These are phyloP conservation scores for Brachypodius melanocephalos DNA, from an alignment of 2,113 vertebrate species.

Conservation along the genomic window DNA sequence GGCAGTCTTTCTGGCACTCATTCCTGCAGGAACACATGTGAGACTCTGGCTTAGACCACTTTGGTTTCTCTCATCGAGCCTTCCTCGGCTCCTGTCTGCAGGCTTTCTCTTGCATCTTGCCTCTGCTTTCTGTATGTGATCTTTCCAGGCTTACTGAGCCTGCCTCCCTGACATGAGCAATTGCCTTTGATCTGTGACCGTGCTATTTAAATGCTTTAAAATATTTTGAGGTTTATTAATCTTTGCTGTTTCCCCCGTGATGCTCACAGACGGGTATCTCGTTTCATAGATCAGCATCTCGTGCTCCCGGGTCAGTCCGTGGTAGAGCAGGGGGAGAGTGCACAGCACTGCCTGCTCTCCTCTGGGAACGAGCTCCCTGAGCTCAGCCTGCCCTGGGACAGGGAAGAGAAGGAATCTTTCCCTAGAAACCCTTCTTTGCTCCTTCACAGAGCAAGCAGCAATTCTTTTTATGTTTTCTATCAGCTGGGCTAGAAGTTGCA, in stretches of 20 bases:
- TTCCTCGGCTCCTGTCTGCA: background rate
- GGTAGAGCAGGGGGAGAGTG: background rate
- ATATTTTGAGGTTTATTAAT: conserved; percentile 32
- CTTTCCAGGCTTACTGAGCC: background rate
- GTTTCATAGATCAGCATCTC: background rate
- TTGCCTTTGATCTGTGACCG: conserved; percentile 15
- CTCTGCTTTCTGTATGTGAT: conserved; percentile 12
- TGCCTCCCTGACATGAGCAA: background rate
- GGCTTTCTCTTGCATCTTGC: conserved; percentile 7
- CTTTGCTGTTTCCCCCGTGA: background rate
- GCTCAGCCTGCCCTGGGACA: accelerated
- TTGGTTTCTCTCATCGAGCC: background rate
- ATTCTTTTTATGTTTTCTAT: background rate
- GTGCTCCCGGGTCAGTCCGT: accelerated
- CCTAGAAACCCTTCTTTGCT: background rate
- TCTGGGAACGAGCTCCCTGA: background rate
- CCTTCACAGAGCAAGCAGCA: background rate
- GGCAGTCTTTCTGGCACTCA: conserved; percentile 41
- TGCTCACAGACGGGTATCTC: background rate
- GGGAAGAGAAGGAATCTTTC: background rate
- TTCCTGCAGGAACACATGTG: conserved; percentile 51
- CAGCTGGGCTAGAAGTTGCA: background rate
- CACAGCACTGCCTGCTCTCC: background rate
- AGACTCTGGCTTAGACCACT: conserved; percentile 19
- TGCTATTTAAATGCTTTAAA: conserved; percentile 19